Percentiles rank a stretch among this genome's conserved stretches.
These are phyloP conservation scores for Rostratula benghalensis DNA, from an alignment of 2,113 vertebrate species.

Conservation along the genomic window DNA sequence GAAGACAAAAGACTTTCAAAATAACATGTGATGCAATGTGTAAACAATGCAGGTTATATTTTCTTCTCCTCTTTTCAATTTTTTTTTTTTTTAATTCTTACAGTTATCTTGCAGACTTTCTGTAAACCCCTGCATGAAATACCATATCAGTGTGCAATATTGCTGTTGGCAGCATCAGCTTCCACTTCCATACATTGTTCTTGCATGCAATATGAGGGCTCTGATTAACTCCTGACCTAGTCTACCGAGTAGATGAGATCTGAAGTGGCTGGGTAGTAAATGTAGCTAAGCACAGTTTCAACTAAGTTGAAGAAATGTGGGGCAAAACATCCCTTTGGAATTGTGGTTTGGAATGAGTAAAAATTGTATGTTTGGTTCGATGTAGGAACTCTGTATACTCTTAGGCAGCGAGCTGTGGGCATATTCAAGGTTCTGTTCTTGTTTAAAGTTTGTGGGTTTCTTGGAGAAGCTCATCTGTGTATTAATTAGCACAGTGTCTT, in stretches of 20 bases:
- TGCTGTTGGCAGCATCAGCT: background rate
- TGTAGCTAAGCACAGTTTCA: background rate
- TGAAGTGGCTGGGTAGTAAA: background rate
- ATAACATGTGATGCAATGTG: background rate
- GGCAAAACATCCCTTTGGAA: background rate
- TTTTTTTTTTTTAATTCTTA: background rate
- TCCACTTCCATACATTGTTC: background rate
- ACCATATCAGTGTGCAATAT: background rate
- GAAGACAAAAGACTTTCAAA: background rate
- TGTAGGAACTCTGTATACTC: background rate
- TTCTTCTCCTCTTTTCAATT: background rate
- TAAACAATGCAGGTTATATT: background rate
- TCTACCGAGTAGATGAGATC: background rate
- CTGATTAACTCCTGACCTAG: background rate
- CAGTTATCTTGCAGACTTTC: background rate
- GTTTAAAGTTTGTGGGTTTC: background rate
- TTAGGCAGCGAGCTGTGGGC: background rate
- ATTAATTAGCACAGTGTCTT: background rate
- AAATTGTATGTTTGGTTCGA: accelerated
- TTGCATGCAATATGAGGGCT: background rate
- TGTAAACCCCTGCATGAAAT: background rate
- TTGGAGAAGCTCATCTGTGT: background rate
- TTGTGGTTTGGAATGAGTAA: background rate
- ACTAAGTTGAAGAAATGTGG: background rate
- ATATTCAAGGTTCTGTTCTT: background rate